Base-by-base conservation (phyloP, 2,888 invertebrate species). In the Thecocarcelia acutangulata region DNA sequence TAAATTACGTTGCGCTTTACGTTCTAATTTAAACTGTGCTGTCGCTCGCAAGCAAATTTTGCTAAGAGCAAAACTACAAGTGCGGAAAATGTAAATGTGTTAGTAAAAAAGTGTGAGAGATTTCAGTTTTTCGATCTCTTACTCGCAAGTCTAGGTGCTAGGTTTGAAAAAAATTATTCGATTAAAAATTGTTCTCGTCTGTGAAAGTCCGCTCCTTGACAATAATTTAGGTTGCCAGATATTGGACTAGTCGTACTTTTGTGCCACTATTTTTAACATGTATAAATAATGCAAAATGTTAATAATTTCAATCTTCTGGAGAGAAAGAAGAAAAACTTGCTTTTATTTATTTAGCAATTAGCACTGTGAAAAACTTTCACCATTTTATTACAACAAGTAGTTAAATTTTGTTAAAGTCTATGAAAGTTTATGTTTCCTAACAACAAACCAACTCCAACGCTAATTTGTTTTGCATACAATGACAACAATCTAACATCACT, bases 401-500 rank as follows among this genome's bases (percentile, higher is more conserved):
- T 1, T 28, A 42, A 3, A 37, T 24, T 58, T 24, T 24, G 11
- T 74, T 33, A 46, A 66, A 24, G 58, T 69, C 56, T 44, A 44
- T n/a, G 15, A 46, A 24, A 8, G 15, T 44, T 44, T 42, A 24
- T 58, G 15, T 59, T 80, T 80, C 44, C 44, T 46, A 52, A 2
- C 12, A 13, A 40, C 13, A 63, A 40, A 64, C n/a, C n/a, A n/a
- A 64, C 44, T 59, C 40, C 61, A 69, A 75, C 13, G 19, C 64
- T 66, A 70, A 78, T 82, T 78, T 66, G 52, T 78, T 78, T 66
- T 64, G 64, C 70, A 82, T 75, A 68, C 48, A 61, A 70, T 21
- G 37, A 3, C 21, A 52, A 11, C 17, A 66, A 24, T 24, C 56
- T 33, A 13, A 11, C 17, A 52, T 40, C 17, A 33, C 73, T 9